A percentile compares a stretch with the other conserved stretches of the same genome.
phyloP scores from a whole-genome alignment of 92 coral and sea anemone genomes.

The Phenganax subtilis region DNA sequence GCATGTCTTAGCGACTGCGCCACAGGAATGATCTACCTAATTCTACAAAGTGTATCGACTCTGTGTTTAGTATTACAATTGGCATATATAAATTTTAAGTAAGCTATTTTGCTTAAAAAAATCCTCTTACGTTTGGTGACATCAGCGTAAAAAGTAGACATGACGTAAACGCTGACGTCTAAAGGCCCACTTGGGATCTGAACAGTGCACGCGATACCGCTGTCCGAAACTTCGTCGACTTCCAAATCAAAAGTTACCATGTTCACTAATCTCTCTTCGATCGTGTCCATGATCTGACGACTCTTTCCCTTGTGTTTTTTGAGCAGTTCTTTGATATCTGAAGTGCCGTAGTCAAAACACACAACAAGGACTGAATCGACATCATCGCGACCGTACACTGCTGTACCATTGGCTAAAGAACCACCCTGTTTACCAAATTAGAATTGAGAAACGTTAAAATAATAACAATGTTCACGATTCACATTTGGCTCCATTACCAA shows the following conservation, averaged over 20 bases:
- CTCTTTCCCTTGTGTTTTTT: constrained; percentile 15
- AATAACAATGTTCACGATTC: not conserved
- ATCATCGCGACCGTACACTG: constrained; percentile 34
- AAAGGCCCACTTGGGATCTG: constrained; percentile 33
- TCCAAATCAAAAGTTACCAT: constrained; percentile 25
- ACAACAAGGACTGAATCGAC: constrained; percentile 37
- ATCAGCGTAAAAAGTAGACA: constrained; percentile 37
- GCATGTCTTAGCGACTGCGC: too few species aligned
- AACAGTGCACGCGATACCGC: constrained; percentile 39
- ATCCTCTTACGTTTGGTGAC: constrained; percentile 18
- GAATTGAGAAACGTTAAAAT: not conserved
- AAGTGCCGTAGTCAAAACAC: constrained; percentile 31
- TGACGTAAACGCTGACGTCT: constrained; percentile 36
- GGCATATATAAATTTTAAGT: too few species aligned
- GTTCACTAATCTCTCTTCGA: constrained; percentile 35
- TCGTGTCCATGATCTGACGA: constrained; percentile 38
- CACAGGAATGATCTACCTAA: too few species aligned
- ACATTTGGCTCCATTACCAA: too few species aligned
- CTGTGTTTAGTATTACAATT: too few species aligned
- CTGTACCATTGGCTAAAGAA: constrained; percentile 27
- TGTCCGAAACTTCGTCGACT: constrained; percentile 38
- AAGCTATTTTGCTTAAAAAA: too few species aligned
- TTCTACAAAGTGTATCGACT: too few species aligned
- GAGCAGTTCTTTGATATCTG: constrained; percentile 22
- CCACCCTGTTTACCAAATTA: constrained; percentile 8